Conservation (phyloP, 1,140 invertebrate species). For the Eufriesea mexicana region DNA sequence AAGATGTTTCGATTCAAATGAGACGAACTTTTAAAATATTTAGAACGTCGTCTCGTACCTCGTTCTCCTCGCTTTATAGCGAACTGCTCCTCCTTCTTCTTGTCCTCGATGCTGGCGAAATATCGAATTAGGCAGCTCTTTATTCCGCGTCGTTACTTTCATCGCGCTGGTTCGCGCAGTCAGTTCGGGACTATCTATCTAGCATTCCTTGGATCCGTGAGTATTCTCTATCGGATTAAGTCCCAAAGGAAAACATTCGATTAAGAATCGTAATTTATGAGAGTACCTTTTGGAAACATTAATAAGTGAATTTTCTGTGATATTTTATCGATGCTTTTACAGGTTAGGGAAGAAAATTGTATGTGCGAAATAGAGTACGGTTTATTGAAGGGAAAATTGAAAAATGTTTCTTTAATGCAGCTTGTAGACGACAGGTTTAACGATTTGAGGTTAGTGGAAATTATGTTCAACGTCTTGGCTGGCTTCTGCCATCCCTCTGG, state of each 20-base stretch:
- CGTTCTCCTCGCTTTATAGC: constrained; percentile 20
- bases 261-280: no score
- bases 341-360: no score
- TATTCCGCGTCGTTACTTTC: constrained; percentile 60
- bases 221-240: no score
- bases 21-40: constrained; percentile 74
- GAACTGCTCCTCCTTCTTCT: neutral
- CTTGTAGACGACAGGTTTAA: neutral
- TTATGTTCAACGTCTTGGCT: neutral
- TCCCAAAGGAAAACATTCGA: neutral
- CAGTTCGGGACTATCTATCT: neutral
- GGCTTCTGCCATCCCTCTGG: neutral
- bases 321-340: no score
- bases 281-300: no score
- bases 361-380: no score
- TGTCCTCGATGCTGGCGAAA: constrained; percentile 54
- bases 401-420: neutral
- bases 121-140: constrained; percentile 62
- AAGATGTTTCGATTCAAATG: constrained; percentile 75
- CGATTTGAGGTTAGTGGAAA: neutral
- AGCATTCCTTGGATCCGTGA: neutral
- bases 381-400: no score
- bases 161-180: constrained; percentile 5
- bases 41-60: constrained; percentile 58
- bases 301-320: no score